These are phyloP conservation scores for Amphiura filiformis DNA, from an alignment of 35 echinoderm and acorn worm genomes.

Conservation along the genomic window DNA sequence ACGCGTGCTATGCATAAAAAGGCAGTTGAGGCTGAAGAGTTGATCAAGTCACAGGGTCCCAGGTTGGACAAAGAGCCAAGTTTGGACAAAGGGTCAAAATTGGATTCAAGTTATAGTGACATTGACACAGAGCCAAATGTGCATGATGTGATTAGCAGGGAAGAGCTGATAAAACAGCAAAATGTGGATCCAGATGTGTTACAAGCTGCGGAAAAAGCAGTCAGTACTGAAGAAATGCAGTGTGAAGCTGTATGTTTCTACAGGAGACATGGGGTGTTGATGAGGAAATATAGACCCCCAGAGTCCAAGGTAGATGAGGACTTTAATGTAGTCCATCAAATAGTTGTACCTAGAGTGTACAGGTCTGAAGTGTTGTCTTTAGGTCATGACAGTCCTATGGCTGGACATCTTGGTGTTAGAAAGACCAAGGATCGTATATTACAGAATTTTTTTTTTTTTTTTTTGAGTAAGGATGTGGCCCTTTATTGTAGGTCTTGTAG, in stretches of 20 bases:
- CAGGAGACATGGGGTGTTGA: slow-evolving; percentile 27
- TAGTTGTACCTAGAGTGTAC: slow-evolving; percentile 49
- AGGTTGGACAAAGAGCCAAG: no score
- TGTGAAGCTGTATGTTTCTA: slow-evolving; percentile 19
- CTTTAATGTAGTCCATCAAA: slow-evolving; percentile 29
- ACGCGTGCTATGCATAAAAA: no score
- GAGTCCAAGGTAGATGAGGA: slow-evolving; percentile 39
- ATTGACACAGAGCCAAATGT: not conserved
- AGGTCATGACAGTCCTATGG: slow-evolving; percentile 32
- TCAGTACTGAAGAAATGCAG: no score
- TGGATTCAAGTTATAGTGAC: not conserved
- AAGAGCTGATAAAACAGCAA: no score
- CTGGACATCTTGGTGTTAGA: slow-evolving; percentile 38
- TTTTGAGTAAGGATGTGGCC: slow-evolving; percentile 18
- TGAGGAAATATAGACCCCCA: slow-evolving; percentile 59
- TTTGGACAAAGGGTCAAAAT: not conserved
- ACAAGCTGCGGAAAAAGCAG: no score
- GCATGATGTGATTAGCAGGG: no score
- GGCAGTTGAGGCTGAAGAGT: no score
- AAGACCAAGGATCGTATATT: slow-evolving; percentile 47
- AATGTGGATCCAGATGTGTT: no score
- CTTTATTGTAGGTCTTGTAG: slow-evolving; percentile 48
- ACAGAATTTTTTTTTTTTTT: slow-evolving; percentile 54
- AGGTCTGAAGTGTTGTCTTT: not conserved
- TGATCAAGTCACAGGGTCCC: no score